phyloP scores from a whole-genome alignment of 2,113 vertebrate genomes.

The Spea multiplicata region DNA sequence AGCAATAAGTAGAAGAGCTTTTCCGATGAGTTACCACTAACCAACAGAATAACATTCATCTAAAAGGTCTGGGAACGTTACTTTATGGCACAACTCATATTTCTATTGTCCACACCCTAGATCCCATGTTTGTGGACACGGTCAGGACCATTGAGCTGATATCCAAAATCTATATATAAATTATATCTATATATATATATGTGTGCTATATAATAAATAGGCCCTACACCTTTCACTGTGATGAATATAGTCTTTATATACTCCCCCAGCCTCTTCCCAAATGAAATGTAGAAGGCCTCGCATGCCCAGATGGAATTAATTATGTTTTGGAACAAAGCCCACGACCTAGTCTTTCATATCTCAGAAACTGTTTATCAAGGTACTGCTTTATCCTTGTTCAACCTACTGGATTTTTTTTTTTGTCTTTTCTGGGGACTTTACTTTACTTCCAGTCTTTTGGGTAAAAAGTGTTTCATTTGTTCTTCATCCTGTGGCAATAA shows the following conservation, averaged over 20 bases:
- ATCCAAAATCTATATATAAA: no score
- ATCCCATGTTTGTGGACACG: no score
- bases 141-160: no score
- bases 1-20: no score
- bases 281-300: slow-evolving; percentile 22
- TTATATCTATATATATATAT: no score
- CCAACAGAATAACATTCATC: no score
- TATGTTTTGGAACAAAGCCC: slow-evolving; percentile 56
- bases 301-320: slow-evolving; percentile 58
- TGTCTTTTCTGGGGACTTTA: slow-evolving; percentile 32
- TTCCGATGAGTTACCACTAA: no score
- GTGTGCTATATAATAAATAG: no score
- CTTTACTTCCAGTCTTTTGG: neutral
- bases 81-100: no score
- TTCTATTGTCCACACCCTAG: no score
- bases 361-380: slow-evolving; percentile 59
- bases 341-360: slow-evolving; percentile 56
- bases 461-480: slow-evolving; percentile 2
- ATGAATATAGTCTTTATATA: slow-evolving; percentile 46
- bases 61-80: no score
- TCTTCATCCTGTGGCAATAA: slow-evolving; percentile 4
- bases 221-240: neutral
- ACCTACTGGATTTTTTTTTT: slow-evolving; percentile 55
- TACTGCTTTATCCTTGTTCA: slow-evolving; percentile 61
- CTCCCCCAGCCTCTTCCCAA: slow-evolving; percentile 37